A percentile compares a stretch with the other conserved stretches of the same genome.
These are phyloP conservation scores for Chloroceryle amazona DNA, from an alignment of 2,797 vertebrate genomes.

Conservation along the genomic window DNA sequence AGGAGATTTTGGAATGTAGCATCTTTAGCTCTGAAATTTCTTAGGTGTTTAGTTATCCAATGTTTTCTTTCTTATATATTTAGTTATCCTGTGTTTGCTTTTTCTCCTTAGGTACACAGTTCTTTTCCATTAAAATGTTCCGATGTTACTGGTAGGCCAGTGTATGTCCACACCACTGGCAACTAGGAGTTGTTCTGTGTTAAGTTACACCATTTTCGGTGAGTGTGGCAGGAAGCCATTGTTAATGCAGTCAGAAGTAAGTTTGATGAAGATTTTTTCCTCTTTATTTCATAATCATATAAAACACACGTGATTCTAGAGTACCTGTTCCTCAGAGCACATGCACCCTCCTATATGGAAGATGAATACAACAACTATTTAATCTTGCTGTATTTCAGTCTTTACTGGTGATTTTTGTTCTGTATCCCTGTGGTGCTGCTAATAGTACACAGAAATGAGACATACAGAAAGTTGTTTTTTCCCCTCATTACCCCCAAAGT, in stretches of 20 bases:
- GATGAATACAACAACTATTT: not conserved
- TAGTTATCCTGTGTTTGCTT: not conserved
- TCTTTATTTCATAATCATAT: not conserved
- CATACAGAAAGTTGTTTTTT: not conserved
- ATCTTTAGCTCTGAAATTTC: not conserved
- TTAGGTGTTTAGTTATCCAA: not conserved
- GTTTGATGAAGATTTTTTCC: not conserved
- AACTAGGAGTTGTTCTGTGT: not conserved
- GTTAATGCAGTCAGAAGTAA: not conserved
- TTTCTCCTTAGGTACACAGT: not conserved
- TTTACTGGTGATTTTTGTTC: not conserved
- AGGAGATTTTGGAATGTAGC: not conserved
- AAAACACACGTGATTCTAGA: not conserved
- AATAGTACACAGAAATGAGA: not conserved
- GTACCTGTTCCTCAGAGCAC: not conserved
- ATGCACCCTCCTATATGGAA: fast-evolving
- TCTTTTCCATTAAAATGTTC: not conserved
- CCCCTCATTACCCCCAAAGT: not conserved
- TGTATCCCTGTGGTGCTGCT: not conserved
- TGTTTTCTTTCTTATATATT: not conserved
- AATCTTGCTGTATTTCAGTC: not conserved
- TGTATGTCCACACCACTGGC: not conserved
- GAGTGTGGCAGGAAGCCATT: not conserved
- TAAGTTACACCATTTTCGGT: not conserved
- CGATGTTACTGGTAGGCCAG: not conserved